Evolutionary conservation across 2,113 vertebrate genomes (phyloP).

Genomic region (Ibidorhyncha struthersii): DNA sequence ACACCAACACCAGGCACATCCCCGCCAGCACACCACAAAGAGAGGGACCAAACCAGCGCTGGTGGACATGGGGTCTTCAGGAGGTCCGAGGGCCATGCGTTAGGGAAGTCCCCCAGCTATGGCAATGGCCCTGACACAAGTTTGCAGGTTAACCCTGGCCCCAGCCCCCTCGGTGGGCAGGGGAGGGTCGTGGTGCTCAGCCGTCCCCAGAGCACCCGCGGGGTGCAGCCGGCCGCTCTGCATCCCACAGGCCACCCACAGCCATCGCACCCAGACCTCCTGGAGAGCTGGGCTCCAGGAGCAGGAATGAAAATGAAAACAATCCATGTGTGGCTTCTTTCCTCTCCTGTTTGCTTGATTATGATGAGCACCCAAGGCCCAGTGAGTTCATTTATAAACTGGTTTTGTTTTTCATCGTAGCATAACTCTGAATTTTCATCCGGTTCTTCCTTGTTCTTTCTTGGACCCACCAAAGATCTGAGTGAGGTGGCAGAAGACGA

Average conservation of each 20-base stretch:
- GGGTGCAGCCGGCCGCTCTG: not conserved
- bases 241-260: not conserved
- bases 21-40: not conserved
- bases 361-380: not conserved
- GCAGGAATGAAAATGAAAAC: not conserved
- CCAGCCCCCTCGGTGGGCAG: not conserved
- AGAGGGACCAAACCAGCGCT: fast-evolving
- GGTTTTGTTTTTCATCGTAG: not conserved
- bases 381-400: not conserved
- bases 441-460: not conserved
- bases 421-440: not conserved
- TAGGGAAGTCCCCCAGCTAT: not conserved
- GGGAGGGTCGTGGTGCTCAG: fast-evolving
- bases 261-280: not conserved
- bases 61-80: not conserved
- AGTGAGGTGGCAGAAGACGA: not conserved
- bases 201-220: fast-evolving
- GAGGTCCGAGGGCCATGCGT: fast-evolving
- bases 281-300: not conserved
- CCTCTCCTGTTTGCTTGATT: not conserved
- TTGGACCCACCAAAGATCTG: not conserved
- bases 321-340: not conserved
- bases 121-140: not conserved
- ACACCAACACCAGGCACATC: fast-evolving
- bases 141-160: not conserved